Evolutionary conservation across 2,797 vertebrate genomes (phyloP).

Genomic region (Mycteria americana): DNA sequence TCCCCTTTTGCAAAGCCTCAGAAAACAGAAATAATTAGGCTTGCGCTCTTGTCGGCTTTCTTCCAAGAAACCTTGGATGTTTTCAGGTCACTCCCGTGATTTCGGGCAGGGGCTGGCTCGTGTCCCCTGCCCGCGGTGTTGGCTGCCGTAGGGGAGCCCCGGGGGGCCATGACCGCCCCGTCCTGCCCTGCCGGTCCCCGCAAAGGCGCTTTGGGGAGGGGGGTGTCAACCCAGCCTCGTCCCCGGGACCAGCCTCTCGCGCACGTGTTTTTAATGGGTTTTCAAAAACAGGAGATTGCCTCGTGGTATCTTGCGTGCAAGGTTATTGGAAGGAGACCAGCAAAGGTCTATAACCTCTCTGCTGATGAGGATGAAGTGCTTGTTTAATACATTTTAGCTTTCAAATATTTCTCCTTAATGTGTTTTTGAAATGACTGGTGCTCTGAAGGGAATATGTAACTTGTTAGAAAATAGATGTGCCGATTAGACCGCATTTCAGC

Average conservation of each 20-base stretch:
- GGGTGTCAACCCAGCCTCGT: not conserved
- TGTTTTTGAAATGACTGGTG: constrained; percentile 27
- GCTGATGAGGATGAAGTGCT: constrained; percentile 47
- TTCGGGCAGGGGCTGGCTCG: rapidly evolving
- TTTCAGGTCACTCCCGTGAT: not conserved
- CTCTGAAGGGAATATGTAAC: constrained; percentile 41
- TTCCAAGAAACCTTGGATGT: not conserved
- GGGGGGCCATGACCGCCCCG: rapidly evolving
- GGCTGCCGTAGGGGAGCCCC: not conserved
- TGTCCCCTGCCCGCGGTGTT: rapidly evolving
- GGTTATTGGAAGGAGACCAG: constrained; percentile 40
- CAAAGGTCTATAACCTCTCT: constrained; percentile 17
- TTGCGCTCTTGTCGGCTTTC: not conserved
- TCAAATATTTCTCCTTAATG: constrained; percentile 51
- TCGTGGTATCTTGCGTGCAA: not conserved
- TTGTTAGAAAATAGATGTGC: constrained; percentile 26
- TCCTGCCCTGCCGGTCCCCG: not conserved
- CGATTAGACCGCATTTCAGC: not conserved
- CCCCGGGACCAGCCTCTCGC: rapidly evolving
- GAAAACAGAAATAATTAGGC: not conserved
- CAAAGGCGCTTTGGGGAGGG: not conserved
- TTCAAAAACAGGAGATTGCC: not conserved
- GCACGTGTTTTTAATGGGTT: not conserved
- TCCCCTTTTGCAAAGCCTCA: not conserved
- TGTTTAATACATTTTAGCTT: constrained; percentile 38